Evolutionary conservation across 1,140 invertebrate genomes (phyloP), one percentile per base, ranked within the genome.

Genomic region (Andrena cerasifolii): DNA sequence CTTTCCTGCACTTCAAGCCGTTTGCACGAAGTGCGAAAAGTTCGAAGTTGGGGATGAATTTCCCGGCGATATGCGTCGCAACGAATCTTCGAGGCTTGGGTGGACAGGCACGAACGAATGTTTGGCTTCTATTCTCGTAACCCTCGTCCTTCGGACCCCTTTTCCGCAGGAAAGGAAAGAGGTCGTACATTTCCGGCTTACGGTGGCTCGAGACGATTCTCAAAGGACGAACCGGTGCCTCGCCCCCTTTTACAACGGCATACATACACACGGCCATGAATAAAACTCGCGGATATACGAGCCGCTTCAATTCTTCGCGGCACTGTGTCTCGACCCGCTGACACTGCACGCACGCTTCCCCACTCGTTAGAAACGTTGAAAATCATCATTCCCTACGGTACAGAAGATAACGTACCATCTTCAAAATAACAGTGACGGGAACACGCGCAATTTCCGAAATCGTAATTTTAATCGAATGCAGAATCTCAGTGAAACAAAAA

Each of bases 151-250:
- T 66, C 47, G 47, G 10, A 53, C 63, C 47, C 47, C 28, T 51
- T 67, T 67, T 67, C 65, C 65, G 33, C 33, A 67, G 66, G 66
- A 56, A 54, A 54, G 66, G 66, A 54, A 70, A 70, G 53, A 70
- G 53, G 36, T 70, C 36, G 53, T 28, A 16, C 51, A 18, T 70
- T 70, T 70, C 66, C 66, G 66, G 66, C 53, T 58, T 70, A 31
- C 16, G n/a, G 0, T 12, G n/a, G 47, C 12, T 28, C 16, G 7
- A 16, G 24, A 45, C 28, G 26, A 58, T 70, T 58, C 16, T 70
- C 40, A 58, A 70, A 58, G 40, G 26, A 58, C 53, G 18, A 47
- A 56, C 66, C 51, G 53, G 33, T 43, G 66, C 56, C 56, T 31
- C 40, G 26, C 53, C 26, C 18, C 28, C n/a, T 70, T 14, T 53